Evolutionary conservation across 2,797 vertebrate species (phyloP), one percentile per base, ranked within the genome.

Genomic region (Rachycentron canadum): DNA sequence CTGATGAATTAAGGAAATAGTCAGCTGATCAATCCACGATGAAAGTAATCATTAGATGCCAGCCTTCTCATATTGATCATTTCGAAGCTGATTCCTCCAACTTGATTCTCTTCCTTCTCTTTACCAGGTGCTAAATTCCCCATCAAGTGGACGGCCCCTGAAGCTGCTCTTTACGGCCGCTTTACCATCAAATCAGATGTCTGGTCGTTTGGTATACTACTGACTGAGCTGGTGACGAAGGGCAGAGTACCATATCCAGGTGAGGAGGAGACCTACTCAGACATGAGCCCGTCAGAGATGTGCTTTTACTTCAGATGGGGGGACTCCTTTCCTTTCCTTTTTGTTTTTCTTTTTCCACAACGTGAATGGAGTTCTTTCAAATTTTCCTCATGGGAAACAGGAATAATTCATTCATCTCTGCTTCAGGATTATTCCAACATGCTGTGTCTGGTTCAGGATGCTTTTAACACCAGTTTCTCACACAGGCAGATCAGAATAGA

Each of bases 181-280:
- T 99, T 99, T 90, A 98, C 98, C 49, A 99, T 99, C 93, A 99
- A 99, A 92, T 99, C 98, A 0, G 98, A 99, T 32, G 98, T 96
- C 1, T 99, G 98, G 98, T 99, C 98, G 1, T 99, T 99, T 91
- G 98, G 98, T 81, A 98, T 99, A 92, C 94, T 99, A 63, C 95
- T 98, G 93, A 99, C 97, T 40, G 98, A 99, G 74, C 93, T 99
- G 86, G 98, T 99, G 85, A 99, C 97, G 36, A 99, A 99, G 92
- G 98, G 98, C 76, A 95, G 97, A 96, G 97, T 98, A 28, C 98
- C 98, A 30, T 99, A 99, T 78, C 98, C 98, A 94, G 97, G 98
- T 99, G 92, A 59, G 43, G 0, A 43, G 4, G 3, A 25, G 49
- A 41, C 3, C 8, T 2, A 21, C 28, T 25, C 26, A 50, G 9